Conservation (phyloP, 2,113 vertebrate genomes). For the Brienomyrus longianalis region DNA sequence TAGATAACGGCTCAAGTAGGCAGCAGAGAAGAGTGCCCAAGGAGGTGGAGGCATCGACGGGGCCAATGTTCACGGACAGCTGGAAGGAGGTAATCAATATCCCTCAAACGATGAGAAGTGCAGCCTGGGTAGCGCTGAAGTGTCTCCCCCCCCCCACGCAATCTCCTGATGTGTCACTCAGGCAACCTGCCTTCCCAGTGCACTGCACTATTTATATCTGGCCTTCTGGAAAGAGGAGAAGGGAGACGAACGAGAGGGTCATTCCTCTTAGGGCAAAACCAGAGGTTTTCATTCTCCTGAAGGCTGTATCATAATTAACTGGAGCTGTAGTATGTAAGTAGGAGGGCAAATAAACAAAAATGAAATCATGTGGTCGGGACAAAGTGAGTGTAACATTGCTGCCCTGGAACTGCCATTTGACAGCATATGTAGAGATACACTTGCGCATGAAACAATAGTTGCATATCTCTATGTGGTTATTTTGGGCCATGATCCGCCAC, state of each 20-base stretch:
- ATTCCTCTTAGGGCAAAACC: background rate
- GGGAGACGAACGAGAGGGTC: background rate
- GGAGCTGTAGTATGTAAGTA: background rate
- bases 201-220: slow-evolving; percentile 22
- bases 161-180: slow-evolving; percentile 35
- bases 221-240: background rate
- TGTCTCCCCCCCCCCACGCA: slow-evolving; percentile 5
- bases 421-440: background rate
- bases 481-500: background rate
- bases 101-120: slow-evolving; percentile 7
- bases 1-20: background rate
- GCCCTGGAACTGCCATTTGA: background rate
- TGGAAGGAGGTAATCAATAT: slow-evolving; percentile 17
- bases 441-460: background rate
- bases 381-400: background rate
- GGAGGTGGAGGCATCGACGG: background rate
- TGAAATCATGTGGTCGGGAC: background rate
- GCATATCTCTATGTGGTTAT: background rate
- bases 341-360: background rate
- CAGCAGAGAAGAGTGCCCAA: background rate
- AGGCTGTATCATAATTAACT: background rate
- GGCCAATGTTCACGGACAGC: background rate
- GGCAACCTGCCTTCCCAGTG: slow-evolving; percentile 8
- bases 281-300: background rate
- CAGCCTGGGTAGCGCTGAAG: background rate